Evolutionary conservation across 1,140 invertebrate genomes (phyloP), one percentile per base, ranked within the genome.

Genomic region (Sinonovacula constricta): DNA sequence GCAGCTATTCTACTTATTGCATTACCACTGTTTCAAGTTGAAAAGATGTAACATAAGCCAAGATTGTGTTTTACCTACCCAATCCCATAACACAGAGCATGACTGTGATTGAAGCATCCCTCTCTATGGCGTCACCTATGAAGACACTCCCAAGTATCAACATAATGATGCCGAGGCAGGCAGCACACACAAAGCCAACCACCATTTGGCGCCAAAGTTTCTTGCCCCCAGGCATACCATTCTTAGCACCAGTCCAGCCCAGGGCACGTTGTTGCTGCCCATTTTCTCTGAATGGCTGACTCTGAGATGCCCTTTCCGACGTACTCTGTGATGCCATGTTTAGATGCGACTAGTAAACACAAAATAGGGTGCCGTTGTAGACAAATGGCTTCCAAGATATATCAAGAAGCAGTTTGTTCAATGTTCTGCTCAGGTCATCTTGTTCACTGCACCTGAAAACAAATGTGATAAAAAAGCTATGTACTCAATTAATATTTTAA

Each of bases 31-130:
- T n/a, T n/a, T n/a, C n/a, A n/a, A n/a, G n/a, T n/a, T n/a, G n/a
- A n/a, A n/a, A n/a, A n/a, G n/a, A n/a, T n/a, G n/a, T n/a, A n/a
- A n/a, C n/a, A n/a, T n/a, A n/a, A n/a, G n/a, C n/a, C n/a, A n/a
- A n/a, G n/a, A n/a, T n/a, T n/a, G n/a, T n/a, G n/a, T n/a, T n/a
- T n/a, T n/a, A n/a, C 82, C 72, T 79, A 87, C 86, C 86, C 66
- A 87, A 86, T 63, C 86, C 86, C 80, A 87, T 82, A 10, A 87
- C 82, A 82, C 86, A 87, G n/a, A 87, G 60, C 86, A 87, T 87
- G 7, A 87, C 82, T 18, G 86, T 85, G 24, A 85, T 82, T 34
- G 83, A 85, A 65, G 84, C 79, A 49, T 85, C 79, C 39, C 79
- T 70, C 31, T 75, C 53, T 3, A 87, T 71, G 5, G 86, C 84